Base-by-base conservation (phyloP, 1,140 invertebrate species). In the Sycophila sp. region DNA sequence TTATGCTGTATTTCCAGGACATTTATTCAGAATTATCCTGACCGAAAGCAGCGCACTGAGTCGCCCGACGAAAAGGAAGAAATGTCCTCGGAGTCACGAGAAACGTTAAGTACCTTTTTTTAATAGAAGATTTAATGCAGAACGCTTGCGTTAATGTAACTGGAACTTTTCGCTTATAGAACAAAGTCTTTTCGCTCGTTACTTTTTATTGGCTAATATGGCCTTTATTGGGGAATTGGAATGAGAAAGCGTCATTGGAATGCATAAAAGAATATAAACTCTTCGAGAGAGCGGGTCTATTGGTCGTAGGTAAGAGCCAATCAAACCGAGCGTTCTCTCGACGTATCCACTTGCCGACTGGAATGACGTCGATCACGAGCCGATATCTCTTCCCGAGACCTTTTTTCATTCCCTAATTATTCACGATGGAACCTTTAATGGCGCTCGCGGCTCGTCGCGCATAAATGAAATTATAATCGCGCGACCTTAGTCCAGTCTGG, bases 1-100 rank as follows among this genome's bases (percentile, higher is more conserved):
- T n/a, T n/a, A n/a, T n/a, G n/a, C 82, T 85, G 83, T 87, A 88
- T 88, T 87, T 88, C 85, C 85, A 85, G 83, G 79, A 83, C 80
- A 83, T 87, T 88, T 87, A 87, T 87, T 85, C 85, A 79, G 76
- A 79, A 86, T 88, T 87, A 86, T 86, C 85, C 86, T 32, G 19
- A 19, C 24, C 28, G 19, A 26, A 5, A 17, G 19, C 11, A 6
- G 32, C 19, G 51, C 38, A 56, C 19, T 19, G 17, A 2, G 8
- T 26, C 4, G 28, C 26, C 17, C 30, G 11, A 36, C 11, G 22
- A 56, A 28, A 36, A 1, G 15, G 13, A 66, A 66, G 64, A 66
- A 56, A 51, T 36, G 22, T 26, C 34, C 30, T n/a, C 17, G 8
- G 42, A n/a, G n/a, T n/a, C n/a, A n/a, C 38, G 4, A 19, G 30